A percentile compares a stretch with the other conserved stretches of the same genome.
Conservation (phyloP, 2,113 vertebrate species). For the Calonectris borealis region DNA sequence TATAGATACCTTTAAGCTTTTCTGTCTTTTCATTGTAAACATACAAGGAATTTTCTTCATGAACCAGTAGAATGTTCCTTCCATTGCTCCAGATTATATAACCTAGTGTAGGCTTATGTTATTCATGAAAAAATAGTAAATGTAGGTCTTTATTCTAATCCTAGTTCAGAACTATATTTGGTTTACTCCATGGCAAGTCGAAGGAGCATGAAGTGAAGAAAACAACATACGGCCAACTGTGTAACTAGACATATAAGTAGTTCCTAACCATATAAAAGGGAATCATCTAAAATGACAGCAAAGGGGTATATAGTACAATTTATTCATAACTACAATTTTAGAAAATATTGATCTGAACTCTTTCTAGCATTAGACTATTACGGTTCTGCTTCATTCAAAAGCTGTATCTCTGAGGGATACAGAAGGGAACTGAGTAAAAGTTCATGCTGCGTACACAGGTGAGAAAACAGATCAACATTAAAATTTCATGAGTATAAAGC, state of each 20-base stretch:
- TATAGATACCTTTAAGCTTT: background rate
- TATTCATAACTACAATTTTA: background rate
- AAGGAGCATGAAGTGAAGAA: background rate
- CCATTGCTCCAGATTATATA: background rate
- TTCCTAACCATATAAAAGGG: background rate
- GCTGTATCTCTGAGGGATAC: background rate
- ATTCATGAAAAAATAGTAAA: background rate
- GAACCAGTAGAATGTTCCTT: background rate
- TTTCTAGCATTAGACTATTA: background rate
- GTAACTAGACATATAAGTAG: background rate
- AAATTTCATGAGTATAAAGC: background rate
- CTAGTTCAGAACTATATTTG: background rate
- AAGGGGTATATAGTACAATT: background rate
- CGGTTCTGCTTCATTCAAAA: background rate
- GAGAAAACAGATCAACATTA: background rate
- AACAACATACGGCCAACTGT: background rate
- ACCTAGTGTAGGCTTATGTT: background rate
- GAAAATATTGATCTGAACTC: background rate
- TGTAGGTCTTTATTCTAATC: background rate
- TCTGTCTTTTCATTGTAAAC: background rate
- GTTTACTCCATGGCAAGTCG: background rate
- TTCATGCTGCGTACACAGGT: background rate
- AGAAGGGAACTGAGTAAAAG: background rate
- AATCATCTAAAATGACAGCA: background rate
- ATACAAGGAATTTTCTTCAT: background rate